phyloP scores from a whole-genome alignment of 2,888 invertebrate genomes.

The Chymomyza fuscimana region DNA sequence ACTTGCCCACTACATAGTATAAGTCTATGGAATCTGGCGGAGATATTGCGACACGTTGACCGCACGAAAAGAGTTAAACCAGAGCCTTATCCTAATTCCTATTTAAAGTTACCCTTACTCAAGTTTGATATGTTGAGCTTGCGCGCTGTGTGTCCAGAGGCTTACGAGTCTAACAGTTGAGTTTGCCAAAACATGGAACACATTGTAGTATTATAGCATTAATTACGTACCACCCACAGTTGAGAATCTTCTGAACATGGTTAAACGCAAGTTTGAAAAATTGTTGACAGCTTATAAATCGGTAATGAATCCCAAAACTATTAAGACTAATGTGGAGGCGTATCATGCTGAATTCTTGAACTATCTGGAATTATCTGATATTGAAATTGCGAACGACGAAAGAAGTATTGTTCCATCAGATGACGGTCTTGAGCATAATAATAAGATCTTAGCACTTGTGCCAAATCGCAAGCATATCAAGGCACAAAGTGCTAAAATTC shows the following conservation, averaged over 20 bases:
- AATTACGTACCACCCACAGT: slow-evolving; percentile 34
- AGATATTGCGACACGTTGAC: slow-evolving; percentile 75
- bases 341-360: slow-evolving; percentile 51
- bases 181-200: background rate
- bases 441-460: slow-evolving; percentile 48
- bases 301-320: slow-evolving; percentile 13
- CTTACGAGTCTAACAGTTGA: slow-evolving; percentile 63
- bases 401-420: too few species aligned
- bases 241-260: slow-evolving; percentile 45
- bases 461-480: slow-evolving; percentile 69
- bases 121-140: slow-evolving; percentile 63
- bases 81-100: slow-evolving; percentile 67
- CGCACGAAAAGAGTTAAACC: slow-evolving; percentile 49
- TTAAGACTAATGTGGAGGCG: slow-evolving; percentile 30
- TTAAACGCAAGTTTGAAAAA: slow-evolving; percentile 48
- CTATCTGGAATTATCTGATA: slow-evolving; percentile 10
- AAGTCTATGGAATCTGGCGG: slow-evolving; percentile 72
- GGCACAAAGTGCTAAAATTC: slow-evolving; percentile 73
- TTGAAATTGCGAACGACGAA: too few species aligned
- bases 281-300: slow-evolving; percentile 47
- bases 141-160: slow-evolving; percentile 59
- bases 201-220: background rate
- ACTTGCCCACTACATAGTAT: slow-evolving; percentile 45
- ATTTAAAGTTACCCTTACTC: slow-evolving; percentile 67
- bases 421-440: too few species aligned